Conservation (phyloP, 2,888 invertebrate species). For the Agapostemon virescens region DNA sequence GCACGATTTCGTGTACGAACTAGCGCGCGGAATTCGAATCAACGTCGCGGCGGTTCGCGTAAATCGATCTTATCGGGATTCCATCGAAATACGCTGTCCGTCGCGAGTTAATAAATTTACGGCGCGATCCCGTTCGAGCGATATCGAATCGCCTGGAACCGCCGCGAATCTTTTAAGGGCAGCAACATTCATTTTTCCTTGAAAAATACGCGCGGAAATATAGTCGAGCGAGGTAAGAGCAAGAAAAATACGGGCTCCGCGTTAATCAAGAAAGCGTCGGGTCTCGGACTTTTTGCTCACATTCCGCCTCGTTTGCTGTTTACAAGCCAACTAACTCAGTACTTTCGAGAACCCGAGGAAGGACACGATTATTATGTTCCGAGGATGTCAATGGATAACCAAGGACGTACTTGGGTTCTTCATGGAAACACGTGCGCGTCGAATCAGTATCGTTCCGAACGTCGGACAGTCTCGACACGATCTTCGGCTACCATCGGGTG, state of each 20-base stretch:
- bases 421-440: neutral
- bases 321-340: neutral
- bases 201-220: neutral
- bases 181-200: neutral
- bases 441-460: neutral
- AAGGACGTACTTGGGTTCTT: constrained; percentile 12
- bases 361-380: constrained; percentile 10
- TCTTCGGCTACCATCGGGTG: neutral
- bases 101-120: neutral
- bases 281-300: neutral
- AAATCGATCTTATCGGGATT: neutral
- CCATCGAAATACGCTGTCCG: neutral
- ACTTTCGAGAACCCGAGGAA: constrained; percentile 5
- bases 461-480: neutral
- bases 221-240: neutral
- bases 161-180: neutral
- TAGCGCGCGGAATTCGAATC: neutral
- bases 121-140: neutral
- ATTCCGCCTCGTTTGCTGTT: constrained; percentile 4
- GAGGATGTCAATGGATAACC: neutral
- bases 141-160: too few species aligned
- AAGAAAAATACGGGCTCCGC: neutral
- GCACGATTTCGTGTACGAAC: neutral
- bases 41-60: neutral
- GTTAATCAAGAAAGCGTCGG: neutral